phyloP scores from a whole-genome alignment of 2,888 invertebrate genomes.

The Zaprionus obscuricornis region DNA sequence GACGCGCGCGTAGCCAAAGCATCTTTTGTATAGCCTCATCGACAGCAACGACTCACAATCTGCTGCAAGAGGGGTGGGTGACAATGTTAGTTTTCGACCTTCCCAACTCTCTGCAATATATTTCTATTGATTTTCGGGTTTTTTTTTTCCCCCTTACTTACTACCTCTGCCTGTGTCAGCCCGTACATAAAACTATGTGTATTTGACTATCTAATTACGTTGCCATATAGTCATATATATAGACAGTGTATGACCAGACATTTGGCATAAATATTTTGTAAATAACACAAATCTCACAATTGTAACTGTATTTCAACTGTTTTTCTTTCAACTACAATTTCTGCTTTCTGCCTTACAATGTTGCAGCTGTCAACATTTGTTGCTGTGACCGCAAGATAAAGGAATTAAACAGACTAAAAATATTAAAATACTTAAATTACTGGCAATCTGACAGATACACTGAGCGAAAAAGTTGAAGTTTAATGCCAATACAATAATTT shows the following conservation, averaged over 20 bases:
- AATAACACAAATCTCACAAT: constrained; percentile 48
- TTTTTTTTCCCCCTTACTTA: not conserved
- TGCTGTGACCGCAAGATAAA: constrained; percentile 24
- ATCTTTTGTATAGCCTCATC: constrained; percentile 55
- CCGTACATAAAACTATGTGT: constrained; percentile 20
- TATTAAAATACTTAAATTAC: too few relatives aligned
- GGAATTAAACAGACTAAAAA: too few relatives aligned
- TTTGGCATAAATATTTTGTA: constrained; percentile 78
- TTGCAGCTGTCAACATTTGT: constrained; percentile 56
- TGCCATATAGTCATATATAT: constrained; percentile 20
- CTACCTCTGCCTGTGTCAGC: not conserved
- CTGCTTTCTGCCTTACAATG: not conserved
- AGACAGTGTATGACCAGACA: constrained; percentile 55
- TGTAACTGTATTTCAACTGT: not conserved
- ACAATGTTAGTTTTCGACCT: too few relatives aligned
- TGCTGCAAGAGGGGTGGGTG: too few relatives aligned
- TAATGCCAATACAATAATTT: too few relatives aligned
- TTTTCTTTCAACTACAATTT: not conserved
- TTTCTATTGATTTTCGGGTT: constrained; percentile 43
- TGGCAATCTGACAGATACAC: too few relatives aligned
- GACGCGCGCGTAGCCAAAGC: constrained; percentile 42
- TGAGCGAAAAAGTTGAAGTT: constrained; percentile 8
- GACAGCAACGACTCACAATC: not conserved
- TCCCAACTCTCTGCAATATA: not conserved
- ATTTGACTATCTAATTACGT: constrained; percentile 76